Percentiles rank a stretch among this genome's conserved stretches.
Evolutionary conservation across 2,113 vertebrate genomes (phyloP).

Genomic region (Xerus inauris): DNA sequence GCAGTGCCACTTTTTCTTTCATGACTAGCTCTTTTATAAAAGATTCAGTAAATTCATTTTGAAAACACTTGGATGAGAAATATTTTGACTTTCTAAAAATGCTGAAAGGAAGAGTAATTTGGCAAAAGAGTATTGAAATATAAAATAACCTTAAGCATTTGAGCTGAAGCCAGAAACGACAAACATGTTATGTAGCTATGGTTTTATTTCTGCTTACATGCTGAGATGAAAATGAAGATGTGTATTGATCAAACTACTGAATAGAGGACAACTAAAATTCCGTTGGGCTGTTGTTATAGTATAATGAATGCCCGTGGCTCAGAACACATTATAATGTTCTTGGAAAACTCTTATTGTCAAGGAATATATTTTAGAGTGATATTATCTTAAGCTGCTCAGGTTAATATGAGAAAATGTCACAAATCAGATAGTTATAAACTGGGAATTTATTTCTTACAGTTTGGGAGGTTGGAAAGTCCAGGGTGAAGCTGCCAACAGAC

Average conservation of each 20-base stretch:
- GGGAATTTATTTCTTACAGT: neutral
- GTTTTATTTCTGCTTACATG: constrained; percentile 47
- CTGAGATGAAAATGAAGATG: constrained; percentile 51
- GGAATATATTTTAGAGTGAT: neutral
- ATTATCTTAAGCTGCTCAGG: neutral
- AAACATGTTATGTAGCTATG: constrained; percentile 12
- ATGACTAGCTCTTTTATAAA: neutral
- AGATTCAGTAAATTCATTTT: neutral
- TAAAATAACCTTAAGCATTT: constrained; percentile 48
- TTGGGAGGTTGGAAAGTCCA: neutral
- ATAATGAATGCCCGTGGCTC: neutral
- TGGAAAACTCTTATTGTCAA: neutral
- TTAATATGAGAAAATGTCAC: neutral
- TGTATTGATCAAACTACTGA: constrained; percentile 48
- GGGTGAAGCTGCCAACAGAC: neutral
- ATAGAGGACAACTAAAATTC: constrained; percentile 27
- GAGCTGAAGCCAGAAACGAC: constrained; percentile 37
- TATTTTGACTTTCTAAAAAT: constrained; percentile 56
- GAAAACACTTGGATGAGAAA: neutral
- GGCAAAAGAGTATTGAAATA: constrained; percentile 26
- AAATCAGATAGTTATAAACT: neutral
- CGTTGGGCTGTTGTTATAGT: constrained; percentile 7
- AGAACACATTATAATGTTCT: constrained; percentile 9
- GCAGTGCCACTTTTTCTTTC: neutral
- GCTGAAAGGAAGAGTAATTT: constrained; percentile 33